Evolutionary conservation across 2,797 vertebrate genomes (phyloP), one percentile per base, ranked within the genome.

Genomic region (Pempheris klunzingeri): DNA sequence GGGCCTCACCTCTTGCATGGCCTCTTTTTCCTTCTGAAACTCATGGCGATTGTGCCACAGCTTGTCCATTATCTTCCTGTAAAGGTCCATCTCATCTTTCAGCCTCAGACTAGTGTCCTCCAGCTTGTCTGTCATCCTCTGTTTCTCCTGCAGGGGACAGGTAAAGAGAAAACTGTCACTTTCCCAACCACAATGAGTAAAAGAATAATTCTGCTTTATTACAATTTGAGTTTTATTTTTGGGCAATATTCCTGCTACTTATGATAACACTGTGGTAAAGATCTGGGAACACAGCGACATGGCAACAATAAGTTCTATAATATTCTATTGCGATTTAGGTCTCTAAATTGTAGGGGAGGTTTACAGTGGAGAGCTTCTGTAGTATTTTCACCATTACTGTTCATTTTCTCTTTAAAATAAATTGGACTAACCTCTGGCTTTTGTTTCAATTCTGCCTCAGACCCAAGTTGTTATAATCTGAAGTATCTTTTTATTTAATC

Each of bases 1-100:
- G 22, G 3, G 3, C 1, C 55, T 83, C 44, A 98, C 98, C 96
- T 99, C 98, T 85, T 99, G 98, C 0, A 97, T 99, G 4, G 97
- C 95, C 73, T 98, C 97, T 39, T 97, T 96, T 68, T 99, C 98
- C 88, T 96, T 97, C 90, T 98, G 97, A 82, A 97, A 98, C 55
- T 97, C 95, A 0, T 97, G 95, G 49, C 98, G 95, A 92, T 98
- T 98, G 50, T 98, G 96, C 74, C 97, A 93, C 62, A 99, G 93
- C 85, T 98, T 99, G 91, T 98, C 98, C 97, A 99, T 97, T 92
- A 99, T 96, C 86, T 96, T 98, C 87, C 96, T 96, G 93, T 99
- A 98, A 65, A 99, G 89, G 76, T 99, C 97, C 96, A 97, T 97
- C 94, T 99, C 98, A 0, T 99, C 98, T 84, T 97, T 98, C 85